Evolutionary conservation across 2,113 vertebrate genomes (phyloP), one percentile per base, ranked within the genome.

Genomic region (Oceanites oceanicus): DNA sequence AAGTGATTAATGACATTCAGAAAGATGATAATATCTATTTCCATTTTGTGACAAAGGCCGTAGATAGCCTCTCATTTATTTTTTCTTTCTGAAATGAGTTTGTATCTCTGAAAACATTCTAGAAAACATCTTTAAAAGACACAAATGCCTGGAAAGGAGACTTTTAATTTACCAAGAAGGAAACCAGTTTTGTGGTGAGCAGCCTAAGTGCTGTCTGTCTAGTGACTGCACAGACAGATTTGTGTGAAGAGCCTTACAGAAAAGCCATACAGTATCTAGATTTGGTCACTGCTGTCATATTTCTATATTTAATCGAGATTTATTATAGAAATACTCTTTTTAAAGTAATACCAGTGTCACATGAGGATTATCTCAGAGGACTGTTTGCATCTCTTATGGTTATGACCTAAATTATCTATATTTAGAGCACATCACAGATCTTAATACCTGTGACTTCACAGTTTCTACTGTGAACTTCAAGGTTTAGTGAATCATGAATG

Each of bases 361-460:
- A 96, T 95, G 96, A 96, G 71, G 66, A 85, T 92, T 95, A 96
- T 95, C 87, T 96, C 77, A 89, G 94, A 90, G 77, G 59, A 94
- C 91, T 95, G 75, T 86, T 90, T 83, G 81, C 91, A 83, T 96
- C 84, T 96, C 42, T 90, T 94, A 58, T 40, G 45, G 77, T 78
- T 95, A 91, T 92, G 95, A 97, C 94, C 91, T 95, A 82, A 97
- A 97, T 96, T 91, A 53, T n/a, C 86, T 96, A 73, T 94, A 82
- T 94, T 95, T 94, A 94, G 92, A 90, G 63, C 67, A 76, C 42
- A 85, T 84, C 87, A 74, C 55, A 88, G 66, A 86, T 92, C 89
- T 82, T 71, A 92, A 92, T 91, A 95, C 94, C 84, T 95, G 73
- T 95, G 77, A 91, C 90, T 96, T 97, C 62, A 55, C 78, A 76